A percentile compares a stretch with the other conserved stretches of the same genome.
phyloP scores from a whole-genome alignment of 2,113 vertebrate genomes.

The Cisticola juncidis region DNA sequence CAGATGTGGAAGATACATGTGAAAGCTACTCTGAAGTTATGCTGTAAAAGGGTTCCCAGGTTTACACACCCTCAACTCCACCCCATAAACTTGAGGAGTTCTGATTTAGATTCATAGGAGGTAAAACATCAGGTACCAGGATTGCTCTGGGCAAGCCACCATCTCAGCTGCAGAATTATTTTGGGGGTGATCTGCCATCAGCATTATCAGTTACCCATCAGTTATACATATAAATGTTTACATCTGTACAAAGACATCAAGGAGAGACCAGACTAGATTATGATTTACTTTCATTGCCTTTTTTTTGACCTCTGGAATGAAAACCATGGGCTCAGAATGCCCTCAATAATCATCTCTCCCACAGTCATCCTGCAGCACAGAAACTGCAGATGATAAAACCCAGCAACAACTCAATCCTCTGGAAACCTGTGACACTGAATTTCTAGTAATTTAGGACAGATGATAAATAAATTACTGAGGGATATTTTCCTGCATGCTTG shows the following conservation, averaged over 20 bases:
- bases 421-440: neutral
- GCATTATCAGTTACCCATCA: conserved; percentile 33
- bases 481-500: neutral
- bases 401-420: neutral
- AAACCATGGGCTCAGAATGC: neutral
- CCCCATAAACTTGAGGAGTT: neutral
- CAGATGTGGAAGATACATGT: neutral
- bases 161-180: conserved; percentile 16
- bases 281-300: conserved; percentile 34
- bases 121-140: conserved; percentile 2
- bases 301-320: conserved; percentile 28
- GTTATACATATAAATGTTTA: neutral
- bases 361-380: neutral
- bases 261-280: neutral
- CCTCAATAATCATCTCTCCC: neutral
- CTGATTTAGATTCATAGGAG: conserved; percentile 15
- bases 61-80: neutral
- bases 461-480: neutral
- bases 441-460: neutral
- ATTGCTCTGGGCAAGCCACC: conserved; percentile 1
- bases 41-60: neutral
- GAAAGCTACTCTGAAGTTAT: neutral
- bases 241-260: neutral
- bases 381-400: neutral
- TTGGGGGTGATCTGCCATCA: neutral